A percentile compares a stretch with the other conserved stretches of the same genome.
Conservation (phyloP, 2,888 invertebrate species). For the Erynnis tages region DNA sequence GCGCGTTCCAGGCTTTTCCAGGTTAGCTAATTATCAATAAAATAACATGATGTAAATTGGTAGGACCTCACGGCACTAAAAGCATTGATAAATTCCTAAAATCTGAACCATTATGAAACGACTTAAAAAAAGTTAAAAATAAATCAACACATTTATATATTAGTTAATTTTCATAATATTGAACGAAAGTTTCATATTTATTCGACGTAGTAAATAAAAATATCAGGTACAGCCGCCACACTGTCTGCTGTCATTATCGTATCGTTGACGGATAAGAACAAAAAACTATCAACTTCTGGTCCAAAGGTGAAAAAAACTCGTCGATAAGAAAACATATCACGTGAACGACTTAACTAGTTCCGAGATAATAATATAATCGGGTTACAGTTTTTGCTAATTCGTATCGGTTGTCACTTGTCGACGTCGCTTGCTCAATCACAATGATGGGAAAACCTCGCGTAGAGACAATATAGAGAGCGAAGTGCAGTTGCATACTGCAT, state of each 20-base stretch:
- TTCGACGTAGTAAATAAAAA: too few relatives aligned
- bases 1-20: too few relatives aligned
- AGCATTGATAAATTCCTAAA: too few relatives aligned
- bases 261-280: neutral
- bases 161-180: too few relatives aligned
- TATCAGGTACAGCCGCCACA: neutral
- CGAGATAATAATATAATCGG: slow-evolving; percentile 9
- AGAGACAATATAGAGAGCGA: slow-evolving; percentile 28
- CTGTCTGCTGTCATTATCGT: neutral
- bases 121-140: too few relatives aligned
- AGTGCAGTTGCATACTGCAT: slow-evolving; percentile 27
- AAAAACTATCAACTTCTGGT: neutral
- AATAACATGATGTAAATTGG: too few relatives aligned
- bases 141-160: too few relatives aligned
- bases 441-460: slow-evolving; percentile 23
- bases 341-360: slow-evolving; percentile 2
- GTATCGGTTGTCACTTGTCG: slow-evolving; percentile 20
- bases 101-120: too few relatives aligned
- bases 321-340: slow-evolving; percentile 3
- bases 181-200: too few relatives aligned
- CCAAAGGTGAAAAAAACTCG: neutral
- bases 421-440: slow-evolving; percentile 21
- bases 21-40: too few relatives aligned
- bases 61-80: too few relatives aligned
- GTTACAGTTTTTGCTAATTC: slow-evolving; percentile 22